phyloP scores from a whole-genome alignment of 1,140 invertebrate species.

The Tetragnatha versicolor region DNA sequence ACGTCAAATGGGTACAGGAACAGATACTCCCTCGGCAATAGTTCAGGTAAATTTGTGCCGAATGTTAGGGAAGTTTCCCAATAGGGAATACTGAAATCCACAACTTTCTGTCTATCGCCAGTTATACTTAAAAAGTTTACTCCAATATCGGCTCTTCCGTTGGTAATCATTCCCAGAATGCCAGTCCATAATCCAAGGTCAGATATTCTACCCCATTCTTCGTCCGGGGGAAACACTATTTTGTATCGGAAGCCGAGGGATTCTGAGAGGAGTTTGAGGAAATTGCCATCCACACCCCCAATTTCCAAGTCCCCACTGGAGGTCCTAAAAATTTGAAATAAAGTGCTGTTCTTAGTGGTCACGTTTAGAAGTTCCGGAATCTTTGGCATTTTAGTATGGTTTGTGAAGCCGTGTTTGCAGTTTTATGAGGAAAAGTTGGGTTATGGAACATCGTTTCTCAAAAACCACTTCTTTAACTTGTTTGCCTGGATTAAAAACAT shows the following conservation, averaged over 20 bases:
- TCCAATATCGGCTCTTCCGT: not conserved
- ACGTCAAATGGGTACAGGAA: not conserved
- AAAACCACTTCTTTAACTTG: too few species aligned
- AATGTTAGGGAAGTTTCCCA: not conserved
- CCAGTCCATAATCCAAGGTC: not conserved
- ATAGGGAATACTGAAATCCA: conserved; percentile 8
- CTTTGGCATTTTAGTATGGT: too few species aligned
- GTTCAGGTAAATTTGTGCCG: not conserved
- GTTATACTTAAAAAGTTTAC: not conserved
- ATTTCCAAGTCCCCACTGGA: too few species aligned
- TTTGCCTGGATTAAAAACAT: too few species aligned
- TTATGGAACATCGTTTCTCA: too few species aligned
- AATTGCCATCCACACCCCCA: not conserved
- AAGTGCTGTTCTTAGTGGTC: too few species aligned
- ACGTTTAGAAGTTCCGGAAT: too few species aligned
- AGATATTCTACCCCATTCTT: not conserved
- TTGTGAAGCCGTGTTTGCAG: too few species aligned
- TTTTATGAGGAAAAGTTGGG: too few species aligned
- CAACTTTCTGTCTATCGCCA: not conserved
- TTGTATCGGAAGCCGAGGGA: not conserved
- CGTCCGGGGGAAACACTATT: not conserved
- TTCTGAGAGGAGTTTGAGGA: not conserved
- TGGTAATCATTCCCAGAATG: not conserved
- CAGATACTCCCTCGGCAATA: too few species aligned
- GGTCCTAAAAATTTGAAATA: too few species aligned